phyloP scores from a whole-genome alignment of 2,797 vertebrate species.

The Cyprinella venusta region DNA sequence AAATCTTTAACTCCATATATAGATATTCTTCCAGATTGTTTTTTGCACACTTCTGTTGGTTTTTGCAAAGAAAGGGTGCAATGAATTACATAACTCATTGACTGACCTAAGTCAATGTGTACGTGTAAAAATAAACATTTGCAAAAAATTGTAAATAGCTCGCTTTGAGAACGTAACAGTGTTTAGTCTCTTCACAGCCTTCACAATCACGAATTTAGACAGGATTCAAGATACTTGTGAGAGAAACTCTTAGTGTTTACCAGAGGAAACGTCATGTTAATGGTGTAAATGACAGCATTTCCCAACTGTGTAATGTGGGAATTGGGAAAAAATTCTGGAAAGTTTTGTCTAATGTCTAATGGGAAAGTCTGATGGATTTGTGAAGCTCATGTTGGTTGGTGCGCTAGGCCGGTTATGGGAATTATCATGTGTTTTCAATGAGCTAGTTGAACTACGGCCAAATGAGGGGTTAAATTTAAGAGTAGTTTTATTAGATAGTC shows the following conservation, averaged over 20 bases:
- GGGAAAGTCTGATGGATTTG: conserved; percentile 26
- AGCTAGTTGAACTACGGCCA: neutral
- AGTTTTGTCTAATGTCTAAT: neutral
- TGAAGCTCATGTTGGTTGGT: neutral
- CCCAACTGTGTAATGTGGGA: conserved; percentile 3
- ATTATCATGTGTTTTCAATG: neutral
- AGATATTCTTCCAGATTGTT: neutral
- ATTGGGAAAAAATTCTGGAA: neutral
- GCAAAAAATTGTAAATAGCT: neutral
- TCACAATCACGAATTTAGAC: neutral
- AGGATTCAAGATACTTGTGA: neutral
- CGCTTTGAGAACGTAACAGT: neutral
- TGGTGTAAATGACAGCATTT: conserved; percentile 32
- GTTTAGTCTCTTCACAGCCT: conserved; percentile 29
- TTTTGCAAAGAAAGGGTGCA: neutral
- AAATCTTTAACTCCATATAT: neutral
- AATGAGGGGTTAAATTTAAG: neutral
- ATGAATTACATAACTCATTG: neutral
- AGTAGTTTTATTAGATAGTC: neutral
- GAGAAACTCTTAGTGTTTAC: conserved; percentile 6
- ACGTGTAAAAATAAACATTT: conserved; percentile 7
- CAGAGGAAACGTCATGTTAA: conserved; percentile 23
- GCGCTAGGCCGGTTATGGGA: neutral
- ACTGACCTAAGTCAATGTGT: neutral
- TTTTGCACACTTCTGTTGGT: neutral